Conservation (phyloP, 2,888 invertebrate genomes). For the Oscheius onirici region DNA sequence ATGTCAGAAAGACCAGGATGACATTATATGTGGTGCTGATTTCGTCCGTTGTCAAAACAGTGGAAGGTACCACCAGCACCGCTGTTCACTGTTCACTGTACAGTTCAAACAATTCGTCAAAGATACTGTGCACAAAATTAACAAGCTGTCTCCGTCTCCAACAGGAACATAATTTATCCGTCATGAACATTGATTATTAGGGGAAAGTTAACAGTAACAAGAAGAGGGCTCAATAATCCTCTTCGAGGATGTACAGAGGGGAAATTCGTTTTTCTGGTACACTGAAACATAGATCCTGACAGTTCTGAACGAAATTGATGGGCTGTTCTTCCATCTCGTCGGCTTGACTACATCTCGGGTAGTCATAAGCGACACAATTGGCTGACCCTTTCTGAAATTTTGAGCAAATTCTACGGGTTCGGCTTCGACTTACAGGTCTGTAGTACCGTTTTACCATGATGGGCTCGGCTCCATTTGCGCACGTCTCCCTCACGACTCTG, state of each 20-base stretch:
- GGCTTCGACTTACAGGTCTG: constrained; percentile 44
- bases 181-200: constrained; percentile 12
- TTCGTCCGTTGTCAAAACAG: no score
- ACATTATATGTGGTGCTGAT: no score
- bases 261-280: constrained; percentile 48
- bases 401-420: background rate
- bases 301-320: constrained; percentile 54
- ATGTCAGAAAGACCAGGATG: no score
- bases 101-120: no score
- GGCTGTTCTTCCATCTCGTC: constrained; percentile 58
- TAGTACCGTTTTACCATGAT: constrained; percentile 54
- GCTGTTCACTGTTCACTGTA: no score
- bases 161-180: no score
- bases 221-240: background rate
- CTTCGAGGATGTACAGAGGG: constrained; percentile 39
- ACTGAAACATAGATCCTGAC: constrained; percentile 57
- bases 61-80: no score
- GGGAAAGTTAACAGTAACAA: background rate
- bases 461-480: constrained; percentile 48
- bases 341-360: constrained; percentile 50
- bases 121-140: no score
- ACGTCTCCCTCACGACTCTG: constrained; percentile 40
- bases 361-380: constrained; percentile 52
- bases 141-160: no score
- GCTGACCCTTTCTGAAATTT: constrained; percentile 46